Conservation (phyloP, 2,888 invertebrate genomes). For the Acrocyrtus sp. region DNA sequence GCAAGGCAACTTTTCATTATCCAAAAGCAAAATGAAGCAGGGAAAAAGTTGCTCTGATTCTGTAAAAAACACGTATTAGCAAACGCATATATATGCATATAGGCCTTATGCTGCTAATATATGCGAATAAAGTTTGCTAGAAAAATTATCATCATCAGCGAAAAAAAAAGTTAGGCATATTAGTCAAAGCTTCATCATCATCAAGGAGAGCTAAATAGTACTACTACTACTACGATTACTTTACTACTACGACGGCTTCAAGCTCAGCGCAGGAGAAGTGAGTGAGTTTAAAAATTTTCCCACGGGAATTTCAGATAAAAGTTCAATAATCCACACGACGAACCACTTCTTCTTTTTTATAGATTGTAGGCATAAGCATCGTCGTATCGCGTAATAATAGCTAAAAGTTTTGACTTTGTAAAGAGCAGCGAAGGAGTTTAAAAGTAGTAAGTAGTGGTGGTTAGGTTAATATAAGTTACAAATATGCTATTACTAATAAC, state of each 20-base stretch:
- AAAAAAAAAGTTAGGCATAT: not conserved
- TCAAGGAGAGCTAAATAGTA: constrained; percentile 3
- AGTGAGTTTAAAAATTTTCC: constrained; percentile 51
- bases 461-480: constrained; percentile 2
- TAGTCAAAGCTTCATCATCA: not conserved
- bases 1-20: not conserved
- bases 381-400: too few species aligned
- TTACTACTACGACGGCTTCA: constrained; percentile 13
- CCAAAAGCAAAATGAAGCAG: not conserved
- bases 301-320: constrained; percentile 61
- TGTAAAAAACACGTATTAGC: constrained; percentile 10
- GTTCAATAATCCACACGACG: constrained; percentile 57
- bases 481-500: constrained; percentile 26
- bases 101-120: too few species aligned
- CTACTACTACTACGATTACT: not conserved
- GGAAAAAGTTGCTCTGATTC: constrained; percentile 34
- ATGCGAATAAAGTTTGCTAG: too few species aligned
- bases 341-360: constrained; percentile 26
- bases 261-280: not conserved
- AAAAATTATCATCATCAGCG: not conserved
- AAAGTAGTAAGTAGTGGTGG: not conserved
- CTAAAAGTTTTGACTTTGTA: constrained; percentile 4
- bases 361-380: constrained; percentile 12
- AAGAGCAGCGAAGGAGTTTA: not conserved
- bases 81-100: too few species aligned